Conservation (phyloP, 2,113 vertebrate genomes). For the Micromys minutus region DNA sequence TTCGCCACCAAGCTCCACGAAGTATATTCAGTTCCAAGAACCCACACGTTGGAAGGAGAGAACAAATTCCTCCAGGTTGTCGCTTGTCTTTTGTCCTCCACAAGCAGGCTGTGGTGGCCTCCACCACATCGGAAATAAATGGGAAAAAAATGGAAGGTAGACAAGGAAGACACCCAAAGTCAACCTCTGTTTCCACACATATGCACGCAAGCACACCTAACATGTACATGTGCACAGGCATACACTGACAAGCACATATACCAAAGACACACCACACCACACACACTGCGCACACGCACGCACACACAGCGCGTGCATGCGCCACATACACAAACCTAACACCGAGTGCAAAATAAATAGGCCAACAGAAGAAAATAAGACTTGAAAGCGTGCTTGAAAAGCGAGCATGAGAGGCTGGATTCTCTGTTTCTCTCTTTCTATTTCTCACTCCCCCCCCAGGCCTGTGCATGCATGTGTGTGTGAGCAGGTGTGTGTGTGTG, state of each 20-base stretch:
- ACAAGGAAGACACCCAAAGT: neutral
- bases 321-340: neutral
- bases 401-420: neutral
- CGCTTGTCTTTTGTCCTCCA: neutral
- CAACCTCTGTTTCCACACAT: too few relatives aligned
- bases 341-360: neutral
- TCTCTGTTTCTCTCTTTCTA: fast-evolving
- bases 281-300: too few relatives aligned
- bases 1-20: neutral
- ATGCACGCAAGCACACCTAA: neutral
- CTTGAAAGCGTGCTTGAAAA: neutral
- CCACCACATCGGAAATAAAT: neutral
- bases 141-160: neutral
- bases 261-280: neutral
- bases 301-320: too few relatives aligned
- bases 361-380: constrained; percentile 25
- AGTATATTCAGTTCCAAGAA: neutral
- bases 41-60: neutral
- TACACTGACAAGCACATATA: neutral
- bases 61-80: neutral
- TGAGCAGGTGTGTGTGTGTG: neutral
- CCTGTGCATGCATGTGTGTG: neutral
- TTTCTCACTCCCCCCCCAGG: fast-evolving
- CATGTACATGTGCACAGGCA: neutral
- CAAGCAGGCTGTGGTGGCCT: too few relatives aligned